These are phyloP conservation scores for Channa argus DNA, from an alignment of 2,113 vertebrate genomes.

Conservation along the genomic window DNA sequence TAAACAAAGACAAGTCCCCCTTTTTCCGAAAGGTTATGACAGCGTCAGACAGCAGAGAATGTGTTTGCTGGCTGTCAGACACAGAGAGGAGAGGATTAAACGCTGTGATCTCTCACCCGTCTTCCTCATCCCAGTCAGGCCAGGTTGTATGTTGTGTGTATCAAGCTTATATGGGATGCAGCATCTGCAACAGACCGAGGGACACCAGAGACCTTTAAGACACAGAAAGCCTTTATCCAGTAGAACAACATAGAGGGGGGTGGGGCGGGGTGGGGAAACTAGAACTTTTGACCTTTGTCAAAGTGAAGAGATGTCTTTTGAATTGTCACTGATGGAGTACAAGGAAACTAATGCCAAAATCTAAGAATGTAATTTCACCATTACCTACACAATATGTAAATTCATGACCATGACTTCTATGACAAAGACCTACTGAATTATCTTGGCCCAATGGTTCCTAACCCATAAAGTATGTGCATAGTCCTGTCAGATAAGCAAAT, in stretches of 20 bases:
- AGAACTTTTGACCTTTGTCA: constrained; percentile 55
- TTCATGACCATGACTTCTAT: not conserved
- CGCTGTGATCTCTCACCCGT: constrained; percentile 52
- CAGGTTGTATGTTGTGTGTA: constrained; percentile 68
- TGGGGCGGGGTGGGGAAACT: not conserved
- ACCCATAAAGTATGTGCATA: too few relatives aligned
- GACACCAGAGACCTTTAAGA: constrained; percentile 65
- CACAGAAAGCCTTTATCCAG: constrained; percentile 66
- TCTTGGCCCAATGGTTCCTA: not conserved
- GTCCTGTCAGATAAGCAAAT: not conserved
- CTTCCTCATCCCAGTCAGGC: constrained; percentile 39
- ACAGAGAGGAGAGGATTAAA: constrained; percentile 41
- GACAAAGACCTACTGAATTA: not conserved
- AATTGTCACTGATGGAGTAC: not conserved
- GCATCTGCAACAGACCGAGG: constrained; percentile 52
- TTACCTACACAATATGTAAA: not conserved
- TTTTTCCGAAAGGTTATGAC: constrained; percentile 45
- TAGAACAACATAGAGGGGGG: constrained; percentile 41
- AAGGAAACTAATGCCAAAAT: too few relatives aligned
- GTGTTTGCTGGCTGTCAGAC: constrained; percentile 67
- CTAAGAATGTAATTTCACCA: too few relatives aligned
- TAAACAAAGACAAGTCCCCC: constrained; percentile 20
- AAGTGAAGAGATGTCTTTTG: constrained; percentile 26
- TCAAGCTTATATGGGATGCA: constrained; percentile 72
- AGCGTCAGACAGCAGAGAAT: constrained; percentile 22